These are phyloP conservation scores for Benitochromis conjunctus DNA, from an alignment of 2,113 vertebrate species.

Conservation along the genomic window DNA sequence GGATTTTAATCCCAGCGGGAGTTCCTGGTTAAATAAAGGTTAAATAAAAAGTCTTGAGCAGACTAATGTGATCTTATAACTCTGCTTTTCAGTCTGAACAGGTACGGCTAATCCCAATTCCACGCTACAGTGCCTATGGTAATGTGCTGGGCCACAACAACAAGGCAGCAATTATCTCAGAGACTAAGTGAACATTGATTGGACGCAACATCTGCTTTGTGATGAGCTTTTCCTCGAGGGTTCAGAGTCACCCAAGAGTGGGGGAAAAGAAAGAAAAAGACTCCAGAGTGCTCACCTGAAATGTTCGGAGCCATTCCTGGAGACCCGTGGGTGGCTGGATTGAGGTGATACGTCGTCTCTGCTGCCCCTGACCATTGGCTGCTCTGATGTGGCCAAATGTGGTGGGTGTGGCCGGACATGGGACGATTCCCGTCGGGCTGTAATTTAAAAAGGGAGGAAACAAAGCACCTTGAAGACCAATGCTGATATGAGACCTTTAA, in stretches of 20 bases:
- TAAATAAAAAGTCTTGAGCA: background rate
- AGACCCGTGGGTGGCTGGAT: constrained; percentile 95
- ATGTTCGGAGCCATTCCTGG: constrained; percentile 98
- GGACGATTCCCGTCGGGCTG: constrained; percentile 94
- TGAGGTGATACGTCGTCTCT: constrained; percentile 92
- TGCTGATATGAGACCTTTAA: background rate
- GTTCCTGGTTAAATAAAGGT: background rate
- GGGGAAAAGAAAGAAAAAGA: background rate
- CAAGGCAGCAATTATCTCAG: constrained; percentile 63
- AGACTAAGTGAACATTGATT: constrained; percentile 57
- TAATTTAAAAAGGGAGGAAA: background rate
- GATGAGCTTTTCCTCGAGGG: constrained; percentile 43
- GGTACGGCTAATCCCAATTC: constrained; percentile 59
- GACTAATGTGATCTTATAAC: background rate
- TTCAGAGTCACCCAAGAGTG: background rate
- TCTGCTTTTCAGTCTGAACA: constrained; percentile 35
- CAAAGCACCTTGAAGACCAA: background rate
- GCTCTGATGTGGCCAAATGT: constrained; percentile 96
- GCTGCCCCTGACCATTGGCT: constrained; percentile 96
- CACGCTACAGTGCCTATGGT: constrained; percentile 56
- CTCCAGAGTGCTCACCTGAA: constrained; percentile 82
- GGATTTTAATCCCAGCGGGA: background rate
- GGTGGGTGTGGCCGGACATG: constrained; percentile 94
- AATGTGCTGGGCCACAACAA: constrained; percentile 53
- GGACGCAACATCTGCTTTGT: constrained; percentile 56